Base-by-base conservation (phyloP, 2,113 vertebrate species). In the Pelodiscus sinensis region DNA sequence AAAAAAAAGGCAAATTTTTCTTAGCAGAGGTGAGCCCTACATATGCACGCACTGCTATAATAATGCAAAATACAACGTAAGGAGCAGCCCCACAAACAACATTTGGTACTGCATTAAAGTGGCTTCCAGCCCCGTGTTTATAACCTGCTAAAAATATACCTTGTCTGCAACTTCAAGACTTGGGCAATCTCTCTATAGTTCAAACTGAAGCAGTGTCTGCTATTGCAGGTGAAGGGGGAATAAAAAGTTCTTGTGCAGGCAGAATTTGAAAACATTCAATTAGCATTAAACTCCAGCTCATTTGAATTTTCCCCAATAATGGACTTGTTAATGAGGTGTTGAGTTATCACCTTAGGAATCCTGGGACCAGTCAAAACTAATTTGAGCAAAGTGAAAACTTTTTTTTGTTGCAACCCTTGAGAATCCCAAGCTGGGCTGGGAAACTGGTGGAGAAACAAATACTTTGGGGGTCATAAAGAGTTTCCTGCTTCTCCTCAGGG, bases 261-360 rank as follows among this genome's bases (percentile, higher is more conserved):
- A 92, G 86, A 94, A 68, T 44, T 90, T 89, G 82, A 94, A 96
- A 96, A 96, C 79, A 58, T 97, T 95, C 93, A 95, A 89, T 98
- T 97, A 96, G 83, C 93, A 92, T 97, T 96, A 93, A 90, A 83
- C 93, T 94, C 9, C 44, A 68, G 56, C 86, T 94, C 91, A 95
- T 97, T 97, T 97, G 95, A 96, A 96, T 97, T 97, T 97, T 86
- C 77, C 95, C 90, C 86, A 97, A 57, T 96, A 97, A 96, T 89
- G 85, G 84, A 94, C 79, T 97, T 97, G 95, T 96, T 98, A 97
- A 97, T 97, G 95, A 96, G 81, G 96, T 97, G 96, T 96, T 97
- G 97, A 97, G 95, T 96, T 96, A 96, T 96, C 97, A 97, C 94
- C 84, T 97, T 95, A 88, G 93, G 95, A 97, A 94, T 93, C 52